These are phyloP conservation scores for Scaptodrosophila lebanonensis DNA, from an alignment of 1,140 invertebrate species.

Conservation along the genomic window DNA sequence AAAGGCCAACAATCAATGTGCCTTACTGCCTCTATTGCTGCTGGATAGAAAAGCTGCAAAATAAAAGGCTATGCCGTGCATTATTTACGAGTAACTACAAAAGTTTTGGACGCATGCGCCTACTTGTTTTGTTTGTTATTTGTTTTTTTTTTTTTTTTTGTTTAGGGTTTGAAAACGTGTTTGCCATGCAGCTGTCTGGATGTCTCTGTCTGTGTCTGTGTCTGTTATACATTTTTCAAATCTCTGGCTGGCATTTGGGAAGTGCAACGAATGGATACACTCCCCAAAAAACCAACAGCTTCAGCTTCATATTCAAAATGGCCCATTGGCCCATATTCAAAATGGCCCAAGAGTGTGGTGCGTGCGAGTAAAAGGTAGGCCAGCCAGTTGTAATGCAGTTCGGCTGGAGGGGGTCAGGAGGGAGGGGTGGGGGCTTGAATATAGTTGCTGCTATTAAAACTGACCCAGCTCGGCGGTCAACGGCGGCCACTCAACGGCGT, in stretches of 20 bases:
- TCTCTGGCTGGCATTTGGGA: slow-evolving; percentile 56
- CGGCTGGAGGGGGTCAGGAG: not conserved
- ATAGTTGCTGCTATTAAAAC: slow-evolving; percentile 56
- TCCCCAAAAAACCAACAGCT: slow-evolving; percentile 58
- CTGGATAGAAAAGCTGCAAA: too few relatives aligned
- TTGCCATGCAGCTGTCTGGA: slow-evolving; percentile 51
- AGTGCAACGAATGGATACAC: too few relatives aligned
- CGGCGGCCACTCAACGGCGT: slow-evolving; percentile 52
- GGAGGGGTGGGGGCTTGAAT: too few relatives aligned
- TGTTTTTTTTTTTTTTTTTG: slow-evolving; percentile 23
- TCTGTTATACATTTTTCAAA: slow-evolving; percentile 37
- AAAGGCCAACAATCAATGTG: too few relatives aligned
- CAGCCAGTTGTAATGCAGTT: slow-evolving; percentile 21
- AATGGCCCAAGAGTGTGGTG: slow-evolving; percentile 22
- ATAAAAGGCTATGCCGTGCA: too few relatives aligned
- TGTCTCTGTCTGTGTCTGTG: slow-evolving; percentile 8
- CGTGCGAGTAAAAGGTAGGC: slow-evolving; percentile 55
- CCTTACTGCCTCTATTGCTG: too few relatives aligned
- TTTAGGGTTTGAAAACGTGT: slow-evolving; percentile 59
- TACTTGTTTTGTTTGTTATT: slow-evolving; percentile 8
- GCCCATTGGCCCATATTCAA: slow-evolving; percentile 11
- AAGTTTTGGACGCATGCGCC: too few relatives aligned
- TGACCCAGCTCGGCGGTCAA: slow-evolving; percentile 67
- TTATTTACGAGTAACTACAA: too few relatives aligned
- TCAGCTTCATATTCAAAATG: slow-evolving; percentile 44